phyloP scores from a whole-genome alignment of 2,888 invertebrate genomes.

The Pandemis heparana region DNA sequence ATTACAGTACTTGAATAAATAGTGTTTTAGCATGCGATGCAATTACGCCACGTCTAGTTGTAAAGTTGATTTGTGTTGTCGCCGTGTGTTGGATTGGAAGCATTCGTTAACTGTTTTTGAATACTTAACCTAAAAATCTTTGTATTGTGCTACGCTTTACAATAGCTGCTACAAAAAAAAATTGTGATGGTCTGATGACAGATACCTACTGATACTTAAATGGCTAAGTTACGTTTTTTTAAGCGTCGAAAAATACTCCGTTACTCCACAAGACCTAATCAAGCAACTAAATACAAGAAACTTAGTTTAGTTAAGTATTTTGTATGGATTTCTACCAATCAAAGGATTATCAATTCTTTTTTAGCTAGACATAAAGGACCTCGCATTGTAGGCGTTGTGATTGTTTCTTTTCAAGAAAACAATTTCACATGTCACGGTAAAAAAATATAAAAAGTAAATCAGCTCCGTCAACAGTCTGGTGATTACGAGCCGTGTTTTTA shows the following conservation, averaged over 20 bases:
- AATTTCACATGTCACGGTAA: background rate
- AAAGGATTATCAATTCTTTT: background rate
- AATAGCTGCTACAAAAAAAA: background rate
- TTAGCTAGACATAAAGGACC: background rate
- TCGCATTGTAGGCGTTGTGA: background rate
- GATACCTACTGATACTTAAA: too few relatives aligned
- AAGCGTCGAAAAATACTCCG: too few relatives aligned
- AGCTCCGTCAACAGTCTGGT: background rate
- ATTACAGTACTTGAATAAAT: conserved; percentile 16
- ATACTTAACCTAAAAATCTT: conserved; percentile 43
- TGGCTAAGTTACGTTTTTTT: too few relatives aligned
- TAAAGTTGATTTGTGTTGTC: conserved; percentile 17
- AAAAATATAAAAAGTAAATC: background rate
- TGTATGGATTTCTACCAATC: background rate
- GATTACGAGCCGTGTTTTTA: background rate
- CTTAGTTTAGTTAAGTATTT: too few relatives aligned
- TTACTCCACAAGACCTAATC: too few relatives aligned
- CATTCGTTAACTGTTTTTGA: conserved; percentile 42
- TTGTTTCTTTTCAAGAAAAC: background rate
- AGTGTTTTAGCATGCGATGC: background rate
- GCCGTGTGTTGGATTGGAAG: conserved; percentile 31
- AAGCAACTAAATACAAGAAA: too few relatives aligned
- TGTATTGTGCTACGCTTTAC: background rate
- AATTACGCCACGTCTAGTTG: conserved; percentile 29
- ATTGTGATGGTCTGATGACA: too few relatives aligned